These are phyloP conservation scores for Dasypolia templi DNA, from an alignment of 2,888 invertebrate genomes.

Conservation along the genomic window DNA sequence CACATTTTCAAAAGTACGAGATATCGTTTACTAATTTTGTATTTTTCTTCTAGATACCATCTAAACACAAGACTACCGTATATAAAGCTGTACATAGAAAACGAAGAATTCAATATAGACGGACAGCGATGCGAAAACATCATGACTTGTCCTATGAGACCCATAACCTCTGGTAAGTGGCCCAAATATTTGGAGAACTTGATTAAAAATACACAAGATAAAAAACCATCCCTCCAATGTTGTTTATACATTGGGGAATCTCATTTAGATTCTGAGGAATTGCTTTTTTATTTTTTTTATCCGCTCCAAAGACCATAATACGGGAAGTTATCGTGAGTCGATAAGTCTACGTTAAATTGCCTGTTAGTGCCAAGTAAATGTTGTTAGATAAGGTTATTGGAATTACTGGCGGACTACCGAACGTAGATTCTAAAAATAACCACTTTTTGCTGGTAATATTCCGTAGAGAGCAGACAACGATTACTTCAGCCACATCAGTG, in stretches of 20 bases:
- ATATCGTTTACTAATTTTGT: not conserved
- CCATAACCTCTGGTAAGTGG: conserved; percentile 94
- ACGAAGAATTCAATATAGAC: conserved; percentile 98
- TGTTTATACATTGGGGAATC: conserved; percentile 23
- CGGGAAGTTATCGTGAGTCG: conserved; percentile 16
- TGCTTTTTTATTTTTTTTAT: conserved; percentile 34
- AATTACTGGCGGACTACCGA: conserved; percentile 9
- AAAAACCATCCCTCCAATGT: conserved; percentile 13
- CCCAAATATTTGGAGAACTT: conserved; percentile 47
- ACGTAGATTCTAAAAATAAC: conserved; percentile 22
- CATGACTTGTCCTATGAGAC: conserved; percentile 98
- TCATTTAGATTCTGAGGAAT: conserved; percentile 33
- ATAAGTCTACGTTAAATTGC: conserved; percentile 40
- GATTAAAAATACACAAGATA: conserved; percentile 46
- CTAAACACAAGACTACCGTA: conserved; percentile 96
- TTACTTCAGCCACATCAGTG: not conserved
- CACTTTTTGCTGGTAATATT: not conserved
- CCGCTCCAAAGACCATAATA: conserved; percentile 7
- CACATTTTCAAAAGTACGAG: not conserved
- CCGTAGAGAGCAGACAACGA: not conserved
- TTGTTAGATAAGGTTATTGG: conserved; percentile 26
- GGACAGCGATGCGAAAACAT: conserved; percentile 98
- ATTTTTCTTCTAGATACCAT: conserved; percentile 91
- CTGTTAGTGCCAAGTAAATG: conserved; percentile 45
- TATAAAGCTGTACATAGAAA: conserved; percentile 97